Conservation (phyloP, 2,113 vertebrate genomes). For the Channa maculata region DNA sequence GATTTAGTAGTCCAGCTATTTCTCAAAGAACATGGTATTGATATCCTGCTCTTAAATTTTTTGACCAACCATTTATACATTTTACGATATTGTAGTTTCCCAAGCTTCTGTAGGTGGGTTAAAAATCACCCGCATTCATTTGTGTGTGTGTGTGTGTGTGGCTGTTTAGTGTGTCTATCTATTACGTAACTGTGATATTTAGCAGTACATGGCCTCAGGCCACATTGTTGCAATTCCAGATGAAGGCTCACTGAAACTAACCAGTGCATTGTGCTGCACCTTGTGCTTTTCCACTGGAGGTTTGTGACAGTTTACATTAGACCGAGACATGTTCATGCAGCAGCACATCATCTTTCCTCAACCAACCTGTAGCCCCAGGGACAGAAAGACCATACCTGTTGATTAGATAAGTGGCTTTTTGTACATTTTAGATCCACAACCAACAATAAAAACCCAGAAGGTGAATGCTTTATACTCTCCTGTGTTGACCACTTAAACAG, state of each 20-base stretch:
- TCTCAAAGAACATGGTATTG: too few relatives aligned
- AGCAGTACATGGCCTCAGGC: conserved; percentile 41
- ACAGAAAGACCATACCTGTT: neutral
- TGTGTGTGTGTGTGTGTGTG: neutral
- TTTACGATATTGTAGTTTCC: too few relatives aligned
- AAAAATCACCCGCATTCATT: too few relatives aligned
- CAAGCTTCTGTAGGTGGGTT: too few relatives aligned
- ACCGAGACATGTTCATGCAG: conserved; percentile 21
- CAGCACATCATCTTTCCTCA: conserved; percentile 31
- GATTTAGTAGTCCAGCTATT: too few relatives aligned
- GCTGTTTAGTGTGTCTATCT: neutral
- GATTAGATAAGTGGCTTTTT: conserved; percentile 26
- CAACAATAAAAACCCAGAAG: conserved; percentile 2
- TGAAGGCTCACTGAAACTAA: conserved; percentile 43
- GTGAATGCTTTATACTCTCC: conserved; percentile 10
- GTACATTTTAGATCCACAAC: conserved; percentile 13
- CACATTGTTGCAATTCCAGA: conserved; percentile 29
- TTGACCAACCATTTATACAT: too few relatives aligned
- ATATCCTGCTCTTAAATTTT: too few relatives aligned
- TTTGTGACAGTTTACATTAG: conserved; percentile 54
- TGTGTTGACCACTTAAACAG: neutral
- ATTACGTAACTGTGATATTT: conserved; percentile 67
- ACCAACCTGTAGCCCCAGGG: conserved; percentile 20
- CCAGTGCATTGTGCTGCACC: conserved; percentile 23
- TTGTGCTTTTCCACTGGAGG: conserved; percentile 25